Base-by-base conservation (phyloP, 2,113 vertebrate species). In the Orientallactaga bullata region DNA sequence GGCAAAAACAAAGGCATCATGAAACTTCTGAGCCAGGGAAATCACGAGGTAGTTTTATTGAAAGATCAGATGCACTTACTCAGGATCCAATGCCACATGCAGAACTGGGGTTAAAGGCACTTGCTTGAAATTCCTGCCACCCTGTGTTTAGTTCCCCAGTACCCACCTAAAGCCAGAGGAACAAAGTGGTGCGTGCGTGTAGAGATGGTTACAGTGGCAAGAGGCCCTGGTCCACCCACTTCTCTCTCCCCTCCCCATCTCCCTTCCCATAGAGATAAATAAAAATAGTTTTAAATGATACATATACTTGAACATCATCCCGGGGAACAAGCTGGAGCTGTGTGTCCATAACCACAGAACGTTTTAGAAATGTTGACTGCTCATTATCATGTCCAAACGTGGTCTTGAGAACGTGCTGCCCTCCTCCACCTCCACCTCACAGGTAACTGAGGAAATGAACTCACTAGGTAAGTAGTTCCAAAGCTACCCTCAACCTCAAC, bases 1-100 rank as follows among this genome's bases (percentile, higher is more conserved):
- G 68, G 32, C 69, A 96, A 73, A 96, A 73, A 92, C 78, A 90
- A 78, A 74, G n/a, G 15, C 42, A 74, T 83, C 96, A 96, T 66
- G 35, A 95, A 92, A 93, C 85, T 79, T 94, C 78, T 92, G 69
- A 35, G 1, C 32, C 83, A 68, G 66, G n/a, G 83, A 23, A 32
- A 7, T 5, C 23, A 88, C 20, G 12, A 84, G 68, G 88, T n/a
- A 39, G 47, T 80, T 30, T 60, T 66, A 65, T n/a, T 80, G 47
- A 77, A 24, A 66, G 28, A 71, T 23, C 84, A 60, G 63, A 86
- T 30, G 20, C 2, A 0, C 3, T 83, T 81, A 68, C 37, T 88
- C 65, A 15, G 63, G 1, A 37, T 37, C 30, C 94, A 92, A 71
- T 24, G 20, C 3, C 2, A 6, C 42, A 47, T 47, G 42, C 8